Base-by-base conservation (phyloP, 92 coral and sea anemone species). In the Palythoa heliodiscus region DNA sequence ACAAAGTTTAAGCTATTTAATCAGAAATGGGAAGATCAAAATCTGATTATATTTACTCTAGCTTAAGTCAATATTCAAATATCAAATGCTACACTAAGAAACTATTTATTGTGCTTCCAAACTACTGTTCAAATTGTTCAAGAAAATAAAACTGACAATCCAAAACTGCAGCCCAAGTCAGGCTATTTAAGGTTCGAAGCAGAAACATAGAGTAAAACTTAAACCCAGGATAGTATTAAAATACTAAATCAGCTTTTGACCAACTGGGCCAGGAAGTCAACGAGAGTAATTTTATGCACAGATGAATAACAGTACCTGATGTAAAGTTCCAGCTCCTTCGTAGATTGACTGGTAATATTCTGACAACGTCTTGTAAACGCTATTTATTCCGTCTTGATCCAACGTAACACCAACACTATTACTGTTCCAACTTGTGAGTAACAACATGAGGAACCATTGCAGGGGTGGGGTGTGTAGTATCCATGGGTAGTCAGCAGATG, bases 401-500 rank as follows among this genome's bases (percentile, higher is more conserved):
- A 95, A 47, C 8, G 12, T 14, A 53, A 80, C 9, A 17, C 39
- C 19, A 11, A 5, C 63, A 80, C n/a, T n/a, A n/a, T 48, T 9
- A 47, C 25, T 22, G 74, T 29, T 64, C 84, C 84, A 80, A 8
- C 60, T n/a, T 69, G 14, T 66, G 47, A 80, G 75, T 64, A 80
- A 7, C 22, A 66, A 52, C 74, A 80, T 48, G 7, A 80, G 75
- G 61, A 80, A 83, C 80, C 87, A 71, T 63, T 35, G n/a, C 14
- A n/a, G 48, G 5, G 71, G 66, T 12, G 16, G 80, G 20, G 69
- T 53, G 60, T 87, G 86, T 16, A 87, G 82, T 40, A 91, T 60
- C 96, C 96, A 93, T 29, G 94, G 91, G 23, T 89, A 89, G 70
- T 9, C 64, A 14, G 70, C 55, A 58, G 70, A 24, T 19, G 81